phyloP scores from a whole-genome alignment of 37 sponge, comb jelly and placozoan species.

The Halisarca cf. caerulea region DNA sequence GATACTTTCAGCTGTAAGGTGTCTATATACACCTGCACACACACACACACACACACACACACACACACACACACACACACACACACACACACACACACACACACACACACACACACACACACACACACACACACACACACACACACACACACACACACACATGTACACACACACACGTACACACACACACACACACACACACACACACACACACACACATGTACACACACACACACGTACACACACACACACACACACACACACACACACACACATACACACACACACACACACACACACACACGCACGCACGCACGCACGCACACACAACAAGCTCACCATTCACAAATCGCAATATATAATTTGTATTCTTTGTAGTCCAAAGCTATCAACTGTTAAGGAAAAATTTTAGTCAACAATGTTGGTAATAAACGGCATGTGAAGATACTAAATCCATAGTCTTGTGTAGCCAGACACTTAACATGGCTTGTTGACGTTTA shows the following conservation, averaged over 20 bases:
- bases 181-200: not conserved
- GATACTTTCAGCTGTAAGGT: too few relatives aligned
- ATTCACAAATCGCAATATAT: slow-evolving; percentile 72
- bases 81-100: too few relatives aligned
- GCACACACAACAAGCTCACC: slow-evolving; percentile 31
- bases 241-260: slow-evolving; percentile 43
- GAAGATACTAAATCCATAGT: not conserved
- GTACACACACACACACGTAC: slow-evolving; percentile 30
- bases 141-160: too few relatives aligned
- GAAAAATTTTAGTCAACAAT: not conserved
- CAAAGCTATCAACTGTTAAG: not conserved
- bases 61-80: too few relatives aligned
- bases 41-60: too few relatives aligned
- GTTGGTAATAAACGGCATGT: not conserved
- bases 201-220: slow-evolving; percentile 27
- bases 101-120: slow-evolving; percentile 15
- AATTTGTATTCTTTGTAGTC: slow-evolving; percentile 41
- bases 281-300: slow-evolving; percentile 35
- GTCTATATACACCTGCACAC: too few relatives aligned
- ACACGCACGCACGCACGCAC: not conserved
- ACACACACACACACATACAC: slow-evolving; percentile 38
- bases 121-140: slow-evolving; percentile 8
- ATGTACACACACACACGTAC: too few relatives aligned
- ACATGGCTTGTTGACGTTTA: not conserved
- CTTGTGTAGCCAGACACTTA: not conserved